phyloP scores from a whole-genome alignment of 2,797 vertebrate species.

The Xiphorhynchus erythropygius region DNA sequence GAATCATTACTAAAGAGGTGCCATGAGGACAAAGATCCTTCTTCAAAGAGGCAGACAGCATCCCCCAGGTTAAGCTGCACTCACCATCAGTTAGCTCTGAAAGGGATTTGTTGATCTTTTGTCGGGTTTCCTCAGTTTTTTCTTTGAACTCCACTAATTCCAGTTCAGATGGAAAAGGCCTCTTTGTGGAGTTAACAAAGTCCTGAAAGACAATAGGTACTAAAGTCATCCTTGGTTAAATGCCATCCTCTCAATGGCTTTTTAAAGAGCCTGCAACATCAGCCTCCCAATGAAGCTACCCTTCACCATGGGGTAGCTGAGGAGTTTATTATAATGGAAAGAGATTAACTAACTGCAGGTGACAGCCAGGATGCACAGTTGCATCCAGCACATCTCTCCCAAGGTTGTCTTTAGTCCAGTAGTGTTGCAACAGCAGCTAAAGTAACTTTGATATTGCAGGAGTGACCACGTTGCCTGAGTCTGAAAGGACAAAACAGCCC shows the following conservation, averaged over 20 bases:
- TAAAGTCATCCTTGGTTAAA: not conserved
- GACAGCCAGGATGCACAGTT: not conserved
- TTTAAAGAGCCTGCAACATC: not conserved
- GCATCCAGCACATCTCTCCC: not conserved
- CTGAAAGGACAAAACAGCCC: not conserved
- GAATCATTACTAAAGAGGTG: not conserved
- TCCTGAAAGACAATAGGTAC: constrained; percentile 68
- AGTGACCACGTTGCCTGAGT: not conserved
- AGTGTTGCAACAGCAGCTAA: not conserved
- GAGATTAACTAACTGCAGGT: not conserved
- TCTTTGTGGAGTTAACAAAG: constrained; percentile 79
- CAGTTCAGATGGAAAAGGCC: constrained; percentile 79
- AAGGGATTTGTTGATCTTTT: constrained; percentile 79
- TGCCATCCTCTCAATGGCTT: not conserved
- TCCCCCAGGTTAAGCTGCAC: not conserved
- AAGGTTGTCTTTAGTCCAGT: not conserved
- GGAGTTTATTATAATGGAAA: not conserved
- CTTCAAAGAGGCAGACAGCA: not conserved
- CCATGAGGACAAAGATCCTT: not conserved
- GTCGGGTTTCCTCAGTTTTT: constrained; percentile 75
- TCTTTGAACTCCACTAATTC: constrained; percentile 81
- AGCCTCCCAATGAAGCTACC: not conserved
- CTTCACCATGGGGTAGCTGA: not conserved
- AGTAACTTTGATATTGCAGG: not conserved
- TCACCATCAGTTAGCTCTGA: constrained; percentile 79